Evolutionary conservation across 2,888 invertebrate species (phyloP), one percentile per base, ranked within the genome.

Genomic region (Mechanitis messenoides): DNA sequence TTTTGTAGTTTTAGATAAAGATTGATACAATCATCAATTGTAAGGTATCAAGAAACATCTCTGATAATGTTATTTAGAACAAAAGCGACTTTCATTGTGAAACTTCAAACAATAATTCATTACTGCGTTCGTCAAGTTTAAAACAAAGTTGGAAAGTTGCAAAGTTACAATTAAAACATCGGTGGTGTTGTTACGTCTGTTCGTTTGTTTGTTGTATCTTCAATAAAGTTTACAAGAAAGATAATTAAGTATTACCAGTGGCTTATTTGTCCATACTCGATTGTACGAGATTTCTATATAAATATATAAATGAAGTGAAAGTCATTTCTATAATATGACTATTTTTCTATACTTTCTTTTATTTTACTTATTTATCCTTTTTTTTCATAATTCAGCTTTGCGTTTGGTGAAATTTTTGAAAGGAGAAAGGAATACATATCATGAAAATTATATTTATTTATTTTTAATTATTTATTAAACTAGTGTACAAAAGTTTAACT

Each of bases 111-210:
- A 70, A 67, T 68, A 68, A 67, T 70, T 69, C 68, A 68, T 70
- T 70, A 69, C 65, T 62, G 66, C 64, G 62, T 61, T 56, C 60
- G 58, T 54, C 60, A 65, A 68, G 67, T 71, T 72, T 69, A 71
- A 71, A 69, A 69, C 70, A 64, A 69, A 67, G 71, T 66, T 63
- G 55, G 55, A 56, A 63, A 66, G 69, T 68, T 71, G 60, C 71
- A 68, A 67, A 73, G 74, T 74, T 71, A 76, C 75, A 78, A 79
- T 80, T 79, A 76, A 76, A 78, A 74, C 72, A 74, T 73, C 62
- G 58, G 59, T 69, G 67, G 64, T 50, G 61, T 66, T 57, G 58
- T 55, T 66, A 56, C 60, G 61, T 62, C 57, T 68, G 60, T 67
- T 62, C 64, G 67, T 72, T 70, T 69, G 68, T 63, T 67, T 72